These are phyloP conservation scores for Brachionus calyciflorus DNA, from an alignment of 1,140 invertebrate species.

Conservation along the genomic window DNA sequence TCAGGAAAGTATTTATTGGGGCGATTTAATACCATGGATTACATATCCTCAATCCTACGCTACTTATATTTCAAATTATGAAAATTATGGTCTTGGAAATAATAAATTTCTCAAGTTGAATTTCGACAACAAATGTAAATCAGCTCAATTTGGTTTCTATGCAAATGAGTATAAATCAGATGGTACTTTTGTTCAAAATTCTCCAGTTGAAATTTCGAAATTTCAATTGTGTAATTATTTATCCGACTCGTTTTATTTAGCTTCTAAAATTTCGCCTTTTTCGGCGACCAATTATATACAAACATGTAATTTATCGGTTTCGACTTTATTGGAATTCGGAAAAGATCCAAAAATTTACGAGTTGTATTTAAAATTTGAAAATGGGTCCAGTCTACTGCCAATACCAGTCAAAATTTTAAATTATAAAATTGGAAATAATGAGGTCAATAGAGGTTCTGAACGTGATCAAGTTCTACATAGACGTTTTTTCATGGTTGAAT, in stretches of 20 bases:
- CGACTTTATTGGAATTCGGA: conserved; percentile 61
- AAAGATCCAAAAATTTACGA: conserved; percentile 62
- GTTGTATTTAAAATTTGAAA: conserved; percentile 63
- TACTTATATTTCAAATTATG: conserved; percentile 60
- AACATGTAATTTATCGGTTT: conserved; percentile 59
- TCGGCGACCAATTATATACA: conserved; percentile 60
- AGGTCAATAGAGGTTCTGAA: conserved; percentile 51
- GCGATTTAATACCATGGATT: conserved; percentile 63
- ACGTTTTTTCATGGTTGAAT: conserved; percentile 67
- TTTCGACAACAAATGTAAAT: conserved; percentile 55
- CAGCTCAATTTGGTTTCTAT: conserved; percentile 60
- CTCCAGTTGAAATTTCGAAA: conserved; percentile 48
- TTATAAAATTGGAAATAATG: conserved; percentile 50
- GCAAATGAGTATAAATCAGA: conserved; percentile 51
- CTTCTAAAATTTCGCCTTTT: conserved; percentile 63
- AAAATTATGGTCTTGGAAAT: conserved; percentile 61
- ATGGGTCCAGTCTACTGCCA: conserved; percentile 61
- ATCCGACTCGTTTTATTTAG: conserved; percentile 58
- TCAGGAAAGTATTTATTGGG: conserved; percentile 25
- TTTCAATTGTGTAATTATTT: conserved; percentile 53
- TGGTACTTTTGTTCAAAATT: conserved; percentile 51
- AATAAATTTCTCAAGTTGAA: conserved; percentile 50
- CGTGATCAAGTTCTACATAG: conserved; percentile 66
- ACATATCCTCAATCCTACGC: conserved; percentile 58
- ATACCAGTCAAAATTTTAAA: conserved; percentile 64